Evolutionary conservation across 1,140 invertebrate species (phyloP), one percentile per base, ranked within the genome.

Genomic region (Bicyclus anynana): DNA sequence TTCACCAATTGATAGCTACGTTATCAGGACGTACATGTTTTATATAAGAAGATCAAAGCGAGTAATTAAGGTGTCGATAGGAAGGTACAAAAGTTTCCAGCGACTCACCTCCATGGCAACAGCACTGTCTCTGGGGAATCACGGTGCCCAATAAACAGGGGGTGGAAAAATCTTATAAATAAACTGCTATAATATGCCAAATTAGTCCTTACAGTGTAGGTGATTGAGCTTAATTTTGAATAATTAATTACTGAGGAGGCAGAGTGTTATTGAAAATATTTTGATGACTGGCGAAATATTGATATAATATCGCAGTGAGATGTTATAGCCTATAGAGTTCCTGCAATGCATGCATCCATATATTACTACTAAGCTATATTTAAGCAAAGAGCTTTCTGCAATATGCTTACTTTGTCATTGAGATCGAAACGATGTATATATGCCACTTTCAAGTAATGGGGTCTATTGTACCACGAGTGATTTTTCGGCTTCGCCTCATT

Each of bases 221-320:
- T 14, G 5, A 59, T 64, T 69, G 65, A 42, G 65, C 40, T 64
- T 57, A 29, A 58, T 60, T 69, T 73, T 52, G 57, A 16, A 27
- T 18, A 59, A 52, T 2, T 56, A 60, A 67, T 68, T 62, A 65
- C 62, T 54, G 26, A 17, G 5, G 44, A 64, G 60, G 69, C 69
- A 71, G 65, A 59, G 49, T 55, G 51, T 58, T 76, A 74, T 70
- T 74, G 76, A 69, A 69, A 74, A 76, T 69, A 62, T 78, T 78
- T 67, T 80, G 76, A 80, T 80, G 80, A 80, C 76, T 77, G 65
- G 49, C 56, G 42, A 26, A 48, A 74, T 71, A 69, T 74, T 74
- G 57, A 44, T 44, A 20, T 44, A 44, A 33, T 33, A 33, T 33
- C 10, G 0, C 7, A 33, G 7, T 33, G 10, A 33, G 10, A 33